These are phyloP conservation scores for Prochilodus magdalenae DNA, from an alignment of 2,113 vertebrate genomes.

Conservation along the genomic window DNA sequence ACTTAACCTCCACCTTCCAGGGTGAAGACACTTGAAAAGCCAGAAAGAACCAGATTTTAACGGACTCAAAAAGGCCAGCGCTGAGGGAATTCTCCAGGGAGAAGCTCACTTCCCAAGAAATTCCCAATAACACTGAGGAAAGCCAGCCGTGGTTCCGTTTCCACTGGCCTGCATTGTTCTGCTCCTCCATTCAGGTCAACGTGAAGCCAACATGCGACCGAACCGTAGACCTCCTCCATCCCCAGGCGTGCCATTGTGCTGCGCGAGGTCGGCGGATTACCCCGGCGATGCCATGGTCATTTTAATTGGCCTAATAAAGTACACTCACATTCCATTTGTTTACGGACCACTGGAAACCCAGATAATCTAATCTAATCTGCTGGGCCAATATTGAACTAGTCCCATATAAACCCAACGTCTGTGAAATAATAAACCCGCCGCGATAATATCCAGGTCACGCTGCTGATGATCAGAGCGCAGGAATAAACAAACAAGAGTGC, in stretches of 20 bases:
- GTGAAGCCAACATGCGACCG: neutral
- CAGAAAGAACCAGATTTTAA: neutral
- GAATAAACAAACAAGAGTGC: too few species aligned
- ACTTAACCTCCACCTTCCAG: conserved; percentile 4
- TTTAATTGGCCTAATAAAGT: neutral
- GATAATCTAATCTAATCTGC: too few species aligned
- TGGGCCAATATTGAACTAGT: too few species aligned
- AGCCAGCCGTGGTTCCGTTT: too few species aligned
- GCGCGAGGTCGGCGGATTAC: neutral
- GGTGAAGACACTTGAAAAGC: conserved; percentile 5
- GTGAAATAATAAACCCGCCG: too few species aligned
- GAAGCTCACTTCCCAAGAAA: neutral
- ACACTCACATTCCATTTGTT: too few species aligned
- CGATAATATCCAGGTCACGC: too few species aligned
- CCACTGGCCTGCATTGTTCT: too few species aligned
- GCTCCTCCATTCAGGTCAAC: neutral
- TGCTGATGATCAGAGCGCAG: too few species aligned
- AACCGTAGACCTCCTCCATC: neutral
- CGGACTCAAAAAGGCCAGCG: neutral
- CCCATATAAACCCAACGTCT: too few species aligned
- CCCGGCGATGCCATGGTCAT: neutral
- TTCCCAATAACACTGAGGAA: too few species aligned
- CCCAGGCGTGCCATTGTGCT: neutral
- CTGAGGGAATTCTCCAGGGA: neutral
- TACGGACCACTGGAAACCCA: too few species aligned